Evolutionary conservation across 2,888 invertebrate genomes (phyloP), one percentile per base, ranked within the genome.

Genomic region (Agriopis marginaria): DNA sequence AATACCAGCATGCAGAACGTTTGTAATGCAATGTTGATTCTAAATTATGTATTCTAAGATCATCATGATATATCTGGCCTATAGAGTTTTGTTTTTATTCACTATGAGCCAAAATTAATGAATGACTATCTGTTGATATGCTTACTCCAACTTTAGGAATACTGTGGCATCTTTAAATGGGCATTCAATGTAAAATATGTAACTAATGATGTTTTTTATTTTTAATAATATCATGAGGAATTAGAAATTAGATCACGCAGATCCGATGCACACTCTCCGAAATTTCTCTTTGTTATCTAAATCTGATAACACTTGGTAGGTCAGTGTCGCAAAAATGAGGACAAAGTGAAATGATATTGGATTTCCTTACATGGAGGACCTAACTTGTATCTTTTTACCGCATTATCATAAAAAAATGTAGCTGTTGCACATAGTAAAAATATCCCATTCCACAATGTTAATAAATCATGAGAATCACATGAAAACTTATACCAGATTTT

Each of bases 311-410:
- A 11, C 40, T 51, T 51, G 11, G 17, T 49, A 54, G 60, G 55
- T 66, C 66, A 66, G 32, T 62, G 55, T 50, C 44, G 7, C 42
- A 39, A 3, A 50, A 61, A 44, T 56, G 55, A 45, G 54, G 53
- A 47, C 53, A 54, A 51, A 51, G 6, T 10, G 3, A 17, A 17
- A 7, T 50, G 50, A 7, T 17, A 50, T 50, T 50, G 50, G 14
- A 50, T 14, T 17, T 17, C 4, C 45, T 12, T 49, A 49, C 3
- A 6, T 14, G 14, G 7, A 9, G 50, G 9, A 9, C 50, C 6
- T 7, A 17, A 9, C 50, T 50, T 0, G 0, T 11, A 14, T 32
- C 32, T 32, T 32, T 32, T 1, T 32, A 32, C 4, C 5, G 32
- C 32, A 32, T 32, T 32, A 32, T 32, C 32, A 32, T 32, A 3